A percentile compares a stretch with the other conserved stretches of the same genome.
phyloP scores from a whole-genome alignment of 2,888 invertebrate genomes.

The Iselma pallidipennis region DNA sequence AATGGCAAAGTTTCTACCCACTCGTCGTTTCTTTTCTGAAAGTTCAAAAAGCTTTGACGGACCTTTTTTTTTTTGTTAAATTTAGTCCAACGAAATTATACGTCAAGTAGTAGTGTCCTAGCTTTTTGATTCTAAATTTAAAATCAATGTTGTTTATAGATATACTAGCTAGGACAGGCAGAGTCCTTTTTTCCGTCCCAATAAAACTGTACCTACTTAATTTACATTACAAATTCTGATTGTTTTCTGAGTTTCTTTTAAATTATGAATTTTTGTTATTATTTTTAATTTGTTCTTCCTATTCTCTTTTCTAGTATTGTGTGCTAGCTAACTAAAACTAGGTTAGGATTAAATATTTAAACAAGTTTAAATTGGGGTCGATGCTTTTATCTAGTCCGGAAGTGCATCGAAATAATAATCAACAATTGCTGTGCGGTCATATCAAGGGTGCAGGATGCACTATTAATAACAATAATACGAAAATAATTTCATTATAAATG shows the following conservation, averaged over 20 bases:
- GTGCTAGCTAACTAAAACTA: background rate
- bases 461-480: background rate
- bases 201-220: background rate
- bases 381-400: conserved; percentile 11
- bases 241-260: background rate
- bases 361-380: conserved; percentile 11
- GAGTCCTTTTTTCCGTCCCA: background rate
- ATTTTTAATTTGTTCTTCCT: background rate
- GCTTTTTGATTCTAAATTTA: background rate
- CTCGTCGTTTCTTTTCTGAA: too few species aligned
- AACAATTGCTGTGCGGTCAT: conserved; percentile 8
- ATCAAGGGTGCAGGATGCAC: background rate
- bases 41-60: background rate
- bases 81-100: background rate
- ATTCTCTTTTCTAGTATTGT: conserved; percentile 2
- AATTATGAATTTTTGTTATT: background rate
- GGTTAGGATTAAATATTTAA: conserved; percentile 3
- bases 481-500: too few species aligned
- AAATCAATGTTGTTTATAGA: background rate
- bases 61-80: background rate
- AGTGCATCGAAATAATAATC: conserved; percentile 14
- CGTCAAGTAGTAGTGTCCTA: background rate
- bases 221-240: background rate
- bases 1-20: too few species aligned
- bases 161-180: background rate